phyloP scores from a whole-genome alignment of 1,140 invertebrate species.

The Eulimnadia texana region DNA sequence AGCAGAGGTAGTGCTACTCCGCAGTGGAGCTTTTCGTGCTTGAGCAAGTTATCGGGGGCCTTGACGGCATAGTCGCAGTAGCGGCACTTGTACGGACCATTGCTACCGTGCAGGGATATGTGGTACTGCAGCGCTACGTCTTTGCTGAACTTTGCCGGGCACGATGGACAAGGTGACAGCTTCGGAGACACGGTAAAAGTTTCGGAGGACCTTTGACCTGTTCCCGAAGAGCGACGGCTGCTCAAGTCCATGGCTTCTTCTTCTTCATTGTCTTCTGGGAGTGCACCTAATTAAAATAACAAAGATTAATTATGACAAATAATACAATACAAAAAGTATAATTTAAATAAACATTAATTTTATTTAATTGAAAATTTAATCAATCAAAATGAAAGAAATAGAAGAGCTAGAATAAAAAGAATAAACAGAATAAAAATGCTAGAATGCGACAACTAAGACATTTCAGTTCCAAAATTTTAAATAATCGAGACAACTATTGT shows the following conservation, averaged over 20 bases:
- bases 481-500: no score
- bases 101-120: slow-evolving; percentile 48
- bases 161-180: slow-evolving; percentile 22
- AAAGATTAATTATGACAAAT: no score
- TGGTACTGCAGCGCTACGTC: slow-evolving; percentile 54
- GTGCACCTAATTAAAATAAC: no score
- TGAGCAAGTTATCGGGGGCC: slow-evolving; percentile 55
- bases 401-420: no score
- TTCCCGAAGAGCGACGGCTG: background rate
- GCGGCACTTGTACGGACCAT: slow-evolving; percentile 54
- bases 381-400: no score
- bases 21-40: slow-evolving; percentile 50
- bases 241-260: slow-evolving; percentile 4
- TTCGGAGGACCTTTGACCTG: background rate
- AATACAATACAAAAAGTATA: no score
- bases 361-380: no score
- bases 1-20: slow-evolving; percentile 19
- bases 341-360: no score
- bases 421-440: no score
- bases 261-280: slow-evolving; percentile 11
- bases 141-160: slow-evolving; percentile 53
- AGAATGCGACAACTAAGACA: no score
- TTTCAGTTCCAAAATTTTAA: no score
- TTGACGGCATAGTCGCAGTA: slow-evolving; percentile 69
- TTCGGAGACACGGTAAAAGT: background rate